phyloP scores from a whole-genome alignment of 2,888 invertebrate species.

The Synanthedon tipuliformis region DNA sequence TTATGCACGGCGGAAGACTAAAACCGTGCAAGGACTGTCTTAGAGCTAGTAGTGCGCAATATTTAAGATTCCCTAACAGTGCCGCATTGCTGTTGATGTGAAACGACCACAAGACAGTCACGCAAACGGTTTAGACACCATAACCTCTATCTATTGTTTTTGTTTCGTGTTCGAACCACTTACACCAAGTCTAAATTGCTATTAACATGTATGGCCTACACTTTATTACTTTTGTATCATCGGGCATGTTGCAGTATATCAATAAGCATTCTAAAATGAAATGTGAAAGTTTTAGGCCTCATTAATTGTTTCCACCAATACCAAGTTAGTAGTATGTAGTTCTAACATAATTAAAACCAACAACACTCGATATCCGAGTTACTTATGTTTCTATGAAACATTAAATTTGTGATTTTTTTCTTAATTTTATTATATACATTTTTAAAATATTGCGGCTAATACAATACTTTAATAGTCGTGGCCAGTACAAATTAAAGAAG shows the following conservation, averaged over 20 bases:
- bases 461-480: neutral
- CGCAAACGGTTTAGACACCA: slow-evolving; percentile 23
- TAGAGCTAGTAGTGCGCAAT: slow-evolving; percentile 2
- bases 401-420: too few species aligned
- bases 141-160: slow-evolving; percentile 30
- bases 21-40: neutral
- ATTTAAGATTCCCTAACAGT: slow-evolving; percentile 4
- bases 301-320: too few species aligned
- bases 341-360: too few species aligned
- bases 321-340: too few species aligned
- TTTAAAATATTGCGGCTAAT: neutral
- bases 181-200: neutral
- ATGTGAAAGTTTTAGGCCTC: too few species aligned
- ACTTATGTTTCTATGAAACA: too few species aligned
- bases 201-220: neutral
- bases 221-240: too few species aligned
- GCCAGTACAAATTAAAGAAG: neutral
- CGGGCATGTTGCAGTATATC: too few species aligned
- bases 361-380: too few species aligned
- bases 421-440: too few species aligned
- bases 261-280: too few species aligned
- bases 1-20: too few species aligned
- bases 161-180: neutral
- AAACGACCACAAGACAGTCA: slow-evolving; percentile 52
- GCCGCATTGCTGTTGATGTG: slow-evolving; percentile 26